Evolutionary conservation across 1,140 invertebrate genomes (phyloP).

Genomic region (Chelonus insularis): DNA sequence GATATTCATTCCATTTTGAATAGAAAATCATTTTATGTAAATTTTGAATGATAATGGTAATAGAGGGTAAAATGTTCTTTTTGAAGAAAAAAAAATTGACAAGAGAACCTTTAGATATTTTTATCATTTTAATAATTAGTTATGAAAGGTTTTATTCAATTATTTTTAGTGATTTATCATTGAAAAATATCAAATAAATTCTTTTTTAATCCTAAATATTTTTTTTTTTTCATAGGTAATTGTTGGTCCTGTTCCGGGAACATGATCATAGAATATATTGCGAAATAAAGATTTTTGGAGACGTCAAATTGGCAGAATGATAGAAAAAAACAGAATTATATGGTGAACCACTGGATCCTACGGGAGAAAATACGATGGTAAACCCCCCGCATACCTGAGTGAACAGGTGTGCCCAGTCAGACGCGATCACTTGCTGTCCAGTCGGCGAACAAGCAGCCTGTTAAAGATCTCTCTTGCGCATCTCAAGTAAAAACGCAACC

Average conservation of each 20-base stretch:
- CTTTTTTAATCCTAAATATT: no score
- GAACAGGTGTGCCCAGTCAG: constrained; percentile 39
- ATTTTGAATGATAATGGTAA: no score
- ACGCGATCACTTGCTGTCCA: constrained; percentile 29
- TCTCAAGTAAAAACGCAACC: constrained; percentile 32
- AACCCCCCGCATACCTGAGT: constrained; percentile 37
- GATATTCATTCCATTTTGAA: neutral
- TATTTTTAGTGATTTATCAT: no score
- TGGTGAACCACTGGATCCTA: constrained; percentile 1
- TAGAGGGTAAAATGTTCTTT: no score
- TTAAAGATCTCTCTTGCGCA: constrained; percentile 32
- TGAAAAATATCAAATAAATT: no score
- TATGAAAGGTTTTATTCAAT: no score
- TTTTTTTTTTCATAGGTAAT: no score
- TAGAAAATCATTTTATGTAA: neutral
- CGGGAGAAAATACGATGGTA: constrained; percentile 2
- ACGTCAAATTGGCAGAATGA: constrained; percentile 11
- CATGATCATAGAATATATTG: neutral
- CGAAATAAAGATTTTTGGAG: neutral
- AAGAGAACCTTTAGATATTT: no score
- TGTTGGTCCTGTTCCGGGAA: neutral
- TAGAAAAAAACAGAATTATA: constrained; percentile 1
- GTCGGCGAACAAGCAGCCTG: constrained; percentile 32
- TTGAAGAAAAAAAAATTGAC: no score
- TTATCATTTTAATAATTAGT: no score